Conservation (phyloP, 92 coral and sea anemone genomes). For the Zoanthus gigantus region DNA sequence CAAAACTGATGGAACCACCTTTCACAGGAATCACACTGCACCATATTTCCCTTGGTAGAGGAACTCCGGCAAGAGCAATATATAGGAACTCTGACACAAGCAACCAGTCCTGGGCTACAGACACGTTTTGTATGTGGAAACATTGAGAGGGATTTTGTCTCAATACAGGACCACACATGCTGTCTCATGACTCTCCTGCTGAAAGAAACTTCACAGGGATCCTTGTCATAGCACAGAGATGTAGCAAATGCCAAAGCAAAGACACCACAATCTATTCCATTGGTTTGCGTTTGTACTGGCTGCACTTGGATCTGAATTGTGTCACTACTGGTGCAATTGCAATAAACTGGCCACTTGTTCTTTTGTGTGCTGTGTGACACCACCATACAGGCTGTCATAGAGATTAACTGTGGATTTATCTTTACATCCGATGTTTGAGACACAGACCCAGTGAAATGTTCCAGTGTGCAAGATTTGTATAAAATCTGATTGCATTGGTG, state of each 20-base stretch:
- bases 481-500: constrained; percentile 31
- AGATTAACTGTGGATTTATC: constrained; percentile 33
- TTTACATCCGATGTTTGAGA: constrained; percentile 42
- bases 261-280: constrained; percentile 72
- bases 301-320: not conserved
- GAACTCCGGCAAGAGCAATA: constrained; percentile 25
- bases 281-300: constrained; percentile 67
- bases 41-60: constrained; percentile 33
- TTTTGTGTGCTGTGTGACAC: constrained; percentile 33
- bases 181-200: constrained; percentile 25
- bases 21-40: constrained; percentile 2
- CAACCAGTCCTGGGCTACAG: constrained; percentile 22
- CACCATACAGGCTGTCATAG: constrained; percentile 37
- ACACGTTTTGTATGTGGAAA: constrained; percentile 25
- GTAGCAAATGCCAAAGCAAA: constrained; percentile 51
- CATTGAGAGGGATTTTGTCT: constrained; percentile 18
- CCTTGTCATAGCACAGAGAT: constrained; percentile 13
- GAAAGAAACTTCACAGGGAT: constrained; percentile 20
- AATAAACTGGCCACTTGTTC: constrained; percentile 37
- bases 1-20: constrained; percentile 30
- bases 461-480: constrained; percentile 51
- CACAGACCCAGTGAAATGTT: constrained; percentile 50
- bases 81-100: constrained; percentile 29
- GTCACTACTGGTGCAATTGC: not conserved
- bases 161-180: constrained; percentile 28